These are phyloP conservation scores for Tipula helvola DNA, from an alignment of 2,888 invertebrate genomes.

Conservation along the genomic window DNA sequence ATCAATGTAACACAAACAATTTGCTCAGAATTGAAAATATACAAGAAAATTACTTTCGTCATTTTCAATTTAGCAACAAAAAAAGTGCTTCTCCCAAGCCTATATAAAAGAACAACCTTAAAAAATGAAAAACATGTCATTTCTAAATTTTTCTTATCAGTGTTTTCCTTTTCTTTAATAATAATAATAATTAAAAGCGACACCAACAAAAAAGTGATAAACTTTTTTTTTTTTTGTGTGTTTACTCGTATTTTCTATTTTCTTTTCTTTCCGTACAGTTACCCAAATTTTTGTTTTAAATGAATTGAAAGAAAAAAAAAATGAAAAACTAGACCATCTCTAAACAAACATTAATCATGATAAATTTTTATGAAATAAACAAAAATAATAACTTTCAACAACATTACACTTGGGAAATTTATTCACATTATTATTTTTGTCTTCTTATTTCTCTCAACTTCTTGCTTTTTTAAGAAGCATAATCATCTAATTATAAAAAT, in stretches of 20 bases:
- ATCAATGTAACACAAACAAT: not conserved
- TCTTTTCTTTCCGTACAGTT: not conserved
- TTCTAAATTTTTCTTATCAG: not conserved
- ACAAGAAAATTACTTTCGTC: not conserved
- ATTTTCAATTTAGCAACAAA: not conserved
- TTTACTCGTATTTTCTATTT: not conserved
- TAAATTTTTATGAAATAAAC: not conserved
- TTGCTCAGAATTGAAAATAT: not conserved
- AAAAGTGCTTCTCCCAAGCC: not conserved
- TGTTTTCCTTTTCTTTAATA: not conserved
- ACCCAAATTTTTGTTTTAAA: not conserved
- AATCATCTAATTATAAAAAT: not conserved
- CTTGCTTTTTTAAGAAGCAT: not conserved
- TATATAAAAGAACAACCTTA: not conserved
- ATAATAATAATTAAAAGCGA: not conserved
- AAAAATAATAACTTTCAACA: conserved; percentile 4
- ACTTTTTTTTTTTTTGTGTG: not conserved
- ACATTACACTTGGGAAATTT: conserved; percentile 4
- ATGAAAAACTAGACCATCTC: not conserved
- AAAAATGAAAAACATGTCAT: not conserved
- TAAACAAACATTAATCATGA: conserved; percentile 4
- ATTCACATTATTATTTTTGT: not conserved
- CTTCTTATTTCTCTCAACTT: not conserved
- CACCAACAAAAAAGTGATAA: not conserved
- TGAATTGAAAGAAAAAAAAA: not conserved